Conservation (phyloP, 2,888 invertebrate genomes). For the Drosophila tanythrix region DNA sequence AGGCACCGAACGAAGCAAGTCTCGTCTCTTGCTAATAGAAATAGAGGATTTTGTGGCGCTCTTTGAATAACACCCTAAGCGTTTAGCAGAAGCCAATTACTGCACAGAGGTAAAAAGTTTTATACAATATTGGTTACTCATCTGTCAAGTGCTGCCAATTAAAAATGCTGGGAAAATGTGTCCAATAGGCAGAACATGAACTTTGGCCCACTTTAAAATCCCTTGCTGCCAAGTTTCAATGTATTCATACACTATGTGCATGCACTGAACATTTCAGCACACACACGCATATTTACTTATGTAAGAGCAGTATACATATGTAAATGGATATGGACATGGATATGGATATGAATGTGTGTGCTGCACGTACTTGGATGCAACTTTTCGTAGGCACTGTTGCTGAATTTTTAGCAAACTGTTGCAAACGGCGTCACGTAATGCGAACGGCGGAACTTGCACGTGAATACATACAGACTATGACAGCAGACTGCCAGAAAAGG, state of each 20-base stretch:
- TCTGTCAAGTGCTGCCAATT: not conserved
- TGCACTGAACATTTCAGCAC: not conserved
- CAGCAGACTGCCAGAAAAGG: not conserved
- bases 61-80: not conserved
- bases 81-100: not conserved
- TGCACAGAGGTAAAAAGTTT: not conserved
- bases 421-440: constrained; percentile 65
- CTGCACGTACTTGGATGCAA: constrained; percentile 47
- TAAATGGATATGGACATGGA: not conserved
- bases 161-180: constrained; percentile 20
- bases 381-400: constrained; percentile 48
- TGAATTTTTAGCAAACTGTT: constrained; percentile 51
- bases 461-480: not conserved
- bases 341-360: not conserved
- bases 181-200: constrained; percentile 49
- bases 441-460: constrained; percentile 33
- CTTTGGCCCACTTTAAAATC: constrained; percentile 47
- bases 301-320: not conserved
- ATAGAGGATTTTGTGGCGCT: not conserved
- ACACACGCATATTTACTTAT: constrained; percentile 3
- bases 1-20: not conserved
- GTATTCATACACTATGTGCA: not conserved
- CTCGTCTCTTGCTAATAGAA: not conserved
- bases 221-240: constrained; percentile 13
- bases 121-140: not conserved